Percentiles rank a stretch among this genome's conserved stretches.
Evolutionary conservation across 2,113 vertebrate species (phyloP).

Genomic region (Laterallus jamaicensis): DNA sequence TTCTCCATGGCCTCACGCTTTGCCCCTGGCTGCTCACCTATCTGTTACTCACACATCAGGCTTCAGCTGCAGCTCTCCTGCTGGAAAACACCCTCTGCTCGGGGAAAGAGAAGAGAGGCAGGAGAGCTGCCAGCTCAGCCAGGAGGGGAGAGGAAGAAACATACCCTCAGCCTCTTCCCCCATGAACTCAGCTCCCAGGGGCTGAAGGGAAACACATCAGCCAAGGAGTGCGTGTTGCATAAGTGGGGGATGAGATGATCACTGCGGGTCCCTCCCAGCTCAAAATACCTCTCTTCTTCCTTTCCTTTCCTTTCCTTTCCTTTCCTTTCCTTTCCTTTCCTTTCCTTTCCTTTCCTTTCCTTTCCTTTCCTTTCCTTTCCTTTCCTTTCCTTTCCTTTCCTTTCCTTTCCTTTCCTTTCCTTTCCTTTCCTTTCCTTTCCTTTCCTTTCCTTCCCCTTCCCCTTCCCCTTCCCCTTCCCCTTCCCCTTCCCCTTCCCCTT

Average conservation of each 20-base stretch:
- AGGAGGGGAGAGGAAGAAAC: neutral
- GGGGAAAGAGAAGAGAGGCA: slow-evolving; percentile 3
- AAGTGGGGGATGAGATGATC: too few species aligned
- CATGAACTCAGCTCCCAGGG: fast-evolving
- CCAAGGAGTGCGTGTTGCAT: neutral
- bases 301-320: too few species aligned
- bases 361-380: too few species aligned
- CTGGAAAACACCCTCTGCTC: neutral
- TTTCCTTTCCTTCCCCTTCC: too few species aligned
- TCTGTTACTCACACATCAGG: slow-evolving; percentile 1
- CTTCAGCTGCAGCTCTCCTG: slow-evolving; percentile 26
- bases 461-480: too few species aligned
- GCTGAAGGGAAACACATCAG: neutral
- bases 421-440: too few species aligned
- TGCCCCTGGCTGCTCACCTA: neutral
- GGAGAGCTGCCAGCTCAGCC: neutral
- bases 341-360: too few species aligned
- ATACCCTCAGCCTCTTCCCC: neutral
- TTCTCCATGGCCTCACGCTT: neutral
- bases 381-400: too few species aligned
- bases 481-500: too few species aligned
- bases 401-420: too few species aligned
- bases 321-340: too few species aligned
- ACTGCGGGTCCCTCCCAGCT: neutral
- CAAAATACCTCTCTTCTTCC: neutral